Conservation (phyloP, 2,797 vertebrate species). For the Nyctibius grandis region DNA sequence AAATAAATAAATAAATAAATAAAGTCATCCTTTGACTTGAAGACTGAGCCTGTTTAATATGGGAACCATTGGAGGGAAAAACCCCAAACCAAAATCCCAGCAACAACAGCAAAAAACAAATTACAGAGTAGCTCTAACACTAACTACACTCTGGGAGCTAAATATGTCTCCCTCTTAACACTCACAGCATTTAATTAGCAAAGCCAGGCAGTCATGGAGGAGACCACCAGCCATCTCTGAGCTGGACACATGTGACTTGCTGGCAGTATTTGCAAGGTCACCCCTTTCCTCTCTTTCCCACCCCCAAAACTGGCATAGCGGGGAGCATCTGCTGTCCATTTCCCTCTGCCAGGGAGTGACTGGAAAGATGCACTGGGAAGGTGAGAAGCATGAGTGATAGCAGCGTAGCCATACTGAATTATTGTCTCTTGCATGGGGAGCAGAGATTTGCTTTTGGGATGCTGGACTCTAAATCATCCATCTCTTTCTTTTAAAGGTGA, state of each 20-base stretch:
- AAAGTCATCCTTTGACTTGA: neutral
- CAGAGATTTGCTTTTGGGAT: conserved; percentile 33
- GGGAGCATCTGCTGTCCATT: neutral
- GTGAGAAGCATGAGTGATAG: conserved; percentile 19
- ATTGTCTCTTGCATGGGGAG: neutral
- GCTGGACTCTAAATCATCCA: conserved; percentile 17
- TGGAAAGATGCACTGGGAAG: conserved; percentile 7
- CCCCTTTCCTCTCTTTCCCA: neutral
- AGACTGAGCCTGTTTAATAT: neutral
- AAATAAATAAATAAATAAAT: neutral
- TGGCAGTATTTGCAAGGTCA: conserved; percentile 4
- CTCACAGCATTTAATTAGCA: neutral
- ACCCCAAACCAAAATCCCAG: neutral
- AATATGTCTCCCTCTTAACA: neutral
- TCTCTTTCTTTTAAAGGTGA: conserved; percentile 25
- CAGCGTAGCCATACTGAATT: conserved; percentile 8
- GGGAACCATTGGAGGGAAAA: neutral
- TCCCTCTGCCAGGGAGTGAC: neutral
- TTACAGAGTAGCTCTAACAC: neutral
- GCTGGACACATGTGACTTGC: neutral
- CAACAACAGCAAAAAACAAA: neutral
- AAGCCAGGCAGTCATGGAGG: neutral
- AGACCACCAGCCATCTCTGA: neutral
- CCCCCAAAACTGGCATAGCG: neutral
- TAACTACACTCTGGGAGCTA: neutral